Evolutionary conservation across 1,140 invertebrate genomes (phyloP).

Genomic region (Anthonomus grandis): DNA sequence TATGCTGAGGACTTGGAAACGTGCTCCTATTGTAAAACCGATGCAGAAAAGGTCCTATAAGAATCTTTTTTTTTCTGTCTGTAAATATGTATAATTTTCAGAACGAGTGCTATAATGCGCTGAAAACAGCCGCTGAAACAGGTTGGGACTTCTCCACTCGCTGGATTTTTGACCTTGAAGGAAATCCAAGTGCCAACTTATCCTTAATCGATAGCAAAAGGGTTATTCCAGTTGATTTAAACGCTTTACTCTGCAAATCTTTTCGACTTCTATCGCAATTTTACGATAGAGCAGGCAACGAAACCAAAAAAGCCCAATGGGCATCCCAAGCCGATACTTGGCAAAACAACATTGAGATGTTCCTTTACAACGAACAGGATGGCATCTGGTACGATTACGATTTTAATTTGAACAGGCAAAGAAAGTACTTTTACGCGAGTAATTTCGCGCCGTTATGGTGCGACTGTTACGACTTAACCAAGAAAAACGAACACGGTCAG

Average conservation of each 20-base stretch:
- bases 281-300: constrained; percentile 52
- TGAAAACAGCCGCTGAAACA: constrained; percentile 78
- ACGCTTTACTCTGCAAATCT: constrained; percentile 70
- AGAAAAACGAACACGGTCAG: constrained; percentile 41
- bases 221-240: constrained; percentile 82
- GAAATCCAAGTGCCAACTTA: constrained; percentile 53
- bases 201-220: constrained; percentile 58
- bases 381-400: constrained; percentile 74
- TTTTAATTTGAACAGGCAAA: constrained; percentile 34
- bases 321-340: constrained; percentile 46
- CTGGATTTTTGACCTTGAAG: constrained; percentile 66
- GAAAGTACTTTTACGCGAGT: constrained; percentile 61
- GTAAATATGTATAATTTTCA: constrained; percentile 10
- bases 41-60: constrained; percentile 48
- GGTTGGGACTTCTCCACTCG: constrained; percentile 85
- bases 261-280: constrained; percentile 57
- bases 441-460: constrained; percentile 71
- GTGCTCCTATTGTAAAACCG: constrained; percentile 38
- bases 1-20: constrained; percentile 59
- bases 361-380: constrained; percentile 59
- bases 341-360: constrained; percentile 42
- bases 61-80: constrained; percentile 36
- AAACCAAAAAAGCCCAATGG: constrained; percentile 47
- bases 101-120: constrained; percentile 47
- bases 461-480: constrained; percentile 31